Conservation (phyloP, 2,797 vertebrate species). For the Schizothorax lantsangensis region DNA sequence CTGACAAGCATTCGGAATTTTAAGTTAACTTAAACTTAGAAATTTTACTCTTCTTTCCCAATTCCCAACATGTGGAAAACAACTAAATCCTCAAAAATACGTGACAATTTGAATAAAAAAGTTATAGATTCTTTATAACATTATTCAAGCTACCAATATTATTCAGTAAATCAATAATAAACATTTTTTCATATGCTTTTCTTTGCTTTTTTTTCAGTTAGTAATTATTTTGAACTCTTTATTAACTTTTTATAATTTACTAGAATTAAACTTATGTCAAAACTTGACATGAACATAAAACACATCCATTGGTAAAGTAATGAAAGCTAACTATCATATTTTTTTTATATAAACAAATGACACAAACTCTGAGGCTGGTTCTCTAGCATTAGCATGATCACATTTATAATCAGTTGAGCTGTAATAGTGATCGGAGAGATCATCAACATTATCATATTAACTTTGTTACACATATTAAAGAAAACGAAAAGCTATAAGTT, state of each 20-base stretch:
- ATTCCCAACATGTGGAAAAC: neutral
- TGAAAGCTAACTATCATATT: neutral
- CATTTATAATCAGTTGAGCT: neutral
- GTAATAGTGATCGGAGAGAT: neutral
- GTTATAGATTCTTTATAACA: too few relatives aligned
- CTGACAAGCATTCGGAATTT: neutral
- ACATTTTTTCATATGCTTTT: neutral
- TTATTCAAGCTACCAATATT: neutral
- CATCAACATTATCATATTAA: neutral
- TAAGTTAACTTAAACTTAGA: neutral
- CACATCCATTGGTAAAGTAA: too few relatives aligned
- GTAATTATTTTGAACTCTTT: neutral
- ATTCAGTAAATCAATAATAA: neutral
- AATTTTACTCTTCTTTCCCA: fast-evolving
- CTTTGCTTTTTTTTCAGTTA: neutral
- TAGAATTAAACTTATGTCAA: too few relatives aligned
- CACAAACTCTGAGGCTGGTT: neutral
- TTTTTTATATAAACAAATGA: too few relatives aligned
- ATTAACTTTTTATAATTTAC: neutral
- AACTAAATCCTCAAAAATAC: neutral
- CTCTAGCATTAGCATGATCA: neutral
- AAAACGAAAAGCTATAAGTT: too few relatives aligned
- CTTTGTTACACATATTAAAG: neutral
- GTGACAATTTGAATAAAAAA: neutral
- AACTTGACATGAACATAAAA: neutral